Conservation (phyloP, 2,113 vertebrate genomes). For the Strigops habroptila region DNA sequence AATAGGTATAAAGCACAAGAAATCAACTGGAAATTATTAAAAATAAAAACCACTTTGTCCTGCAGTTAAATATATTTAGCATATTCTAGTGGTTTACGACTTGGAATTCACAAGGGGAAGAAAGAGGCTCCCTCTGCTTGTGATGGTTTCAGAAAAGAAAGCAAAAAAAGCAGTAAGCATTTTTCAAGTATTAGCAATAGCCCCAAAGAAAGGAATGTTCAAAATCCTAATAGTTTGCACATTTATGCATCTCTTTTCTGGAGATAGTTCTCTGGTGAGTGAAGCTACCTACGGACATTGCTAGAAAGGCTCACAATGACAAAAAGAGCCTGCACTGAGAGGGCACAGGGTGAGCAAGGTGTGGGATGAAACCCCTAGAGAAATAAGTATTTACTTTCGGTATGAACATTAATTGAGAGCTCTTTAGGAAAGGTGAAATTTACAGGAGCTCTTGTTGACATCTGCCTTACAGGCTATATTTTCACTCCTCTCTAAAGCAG, state of each 20-base stretch:
- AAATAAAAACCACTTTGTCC: not conserved
- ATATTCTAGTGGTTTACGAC: constrained; percentile 40
- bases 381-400: not conserved
- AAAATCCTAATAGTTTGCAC: not conserved
- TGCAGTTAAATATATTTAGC: not conserved
- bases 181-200: not conserved
- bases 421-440: not conserved
- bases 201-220: not conserved
- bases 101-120: constrained; percentile 6
- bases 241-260: not conserved
- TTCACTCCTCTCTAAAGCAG: not conserved
- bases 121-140: not conserved
- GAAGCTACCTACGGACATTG: not conserved
- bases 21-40: not conserved
- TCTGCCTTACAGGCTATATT: not conserved
- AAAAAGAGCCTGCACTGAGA: not conserved
- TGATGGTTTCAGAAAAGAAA: not conserved
- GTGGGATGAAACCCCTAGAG: not conserved
- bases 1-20: not conserved
- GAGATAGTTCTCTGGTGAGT: not conserved
- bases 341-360: not conserved
- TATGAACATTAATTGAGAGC: not conserved
- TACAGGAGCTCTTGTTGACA: not conserved
- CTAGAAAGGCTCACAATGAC: not conserved
- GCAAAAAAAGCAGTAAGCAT: not conserved